A percentile compares a stretch with the other conserved stretches of the same genome.
Conservation (phyloP, 2,888 invertebrate genomes). For the Leucophenga montana region DNA sequence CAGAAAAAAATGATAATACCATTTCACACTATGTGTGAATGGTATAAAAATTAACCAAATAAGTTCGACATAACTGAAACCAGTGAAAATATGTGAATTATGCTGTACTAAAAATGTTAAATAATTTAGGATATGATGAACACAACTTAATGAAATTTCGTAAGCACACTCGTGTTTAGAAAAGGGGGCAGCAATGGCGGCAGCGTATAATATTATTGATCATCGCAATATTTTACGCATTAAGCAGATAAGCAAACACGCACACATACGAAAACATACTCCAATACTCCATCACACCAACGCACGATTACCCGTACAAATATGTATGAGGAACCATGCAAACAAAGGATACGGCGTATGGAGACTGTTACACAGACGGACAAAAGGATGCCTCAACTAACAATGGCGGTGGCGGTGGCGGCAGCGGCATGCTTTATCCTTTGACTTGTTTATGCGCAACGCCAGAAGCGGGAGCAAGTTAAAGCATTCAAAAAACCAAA, state of each 20-base stretch:
- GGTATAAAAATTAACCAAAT: too few relatives aligned
- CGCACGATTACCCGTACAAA: constrained; percentile 2
- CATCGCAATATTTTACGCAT: constrained; percentile 66
- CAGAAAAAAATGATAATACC: too few relatives aligned
- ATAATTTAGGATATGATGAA: too few relatives aligned
- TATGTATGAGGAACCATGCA: background rate
- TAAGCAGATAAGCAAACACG: constrained; percentile 49
- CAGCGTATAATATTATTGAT: constrained; percentile 54
- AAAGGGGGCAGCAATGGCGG: background rate
- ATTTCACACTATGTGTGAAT: too few relatives aligned
- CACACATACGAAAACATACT: too few relatives aligned
- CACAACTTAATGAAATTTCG: background rate
- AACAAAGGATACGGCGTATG: background rate
- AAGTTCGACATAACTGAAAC: too few relatives aligned
- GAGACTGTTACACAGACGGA: background rate
- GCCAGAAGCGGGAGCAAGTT: background rate
- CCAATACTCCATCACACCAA: too few relatives aligned
- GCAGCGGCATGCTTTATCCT: background rate
- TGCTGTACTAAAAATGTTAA: too few relatives aligned
- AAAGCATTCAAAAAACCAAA: background rate
- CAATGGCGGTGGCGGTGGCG: too few relatives aligned
- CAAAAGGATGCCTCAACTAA: too few relatives aligned
- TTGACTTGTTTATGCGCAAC: background rate
- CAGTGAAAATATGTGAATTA: too few relatives aligned
- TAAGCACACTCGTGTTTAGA: background rate